Base-by-base conservation (phyloP, 2,113 vertebrate species). In the Scomber scombrus region DNA sequence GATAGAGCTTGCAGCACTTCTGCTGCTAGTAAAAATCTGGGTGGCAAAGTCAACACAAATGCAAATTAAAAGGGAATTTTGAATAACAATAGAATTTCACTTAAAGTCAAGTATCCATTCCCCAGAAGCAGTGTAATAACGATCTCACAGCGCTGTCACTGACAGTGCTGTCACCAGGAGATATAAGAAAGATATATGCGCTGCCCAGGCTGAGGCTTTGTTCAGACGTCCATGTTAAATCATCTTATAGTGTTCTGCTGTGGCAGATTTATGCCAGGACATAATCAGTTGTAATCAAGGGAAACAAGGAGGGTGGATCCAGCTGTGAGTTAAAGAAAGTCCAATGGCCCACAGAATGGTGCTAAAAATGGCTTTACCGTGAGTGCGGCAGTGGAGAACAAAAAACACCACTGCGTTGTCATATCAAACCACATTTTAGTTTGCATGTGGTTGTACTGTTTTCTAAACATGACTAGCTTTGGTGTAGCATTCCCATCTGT, bases 211-310 rank as follows among this genome's bases (percentile, higher is more conserved):
- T 51, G 16, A 69, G 29, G 58, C 60, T 85, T 78, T 83, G 70
- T 67, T 18, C 54, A 71, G 66, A 85, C 71, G 78, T 83, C 83
- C 13, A 4, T 52, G 64, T 80, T 79, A 85, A 87, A 87, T 87
- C 70, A 78, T 54, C 51, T 46, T 57, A 58, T 31, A 51, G 61
- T 57, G 51, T 74, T 85, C 21, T 57, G 34, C 74, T 15, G 29
- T 68, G 77, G 76, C 80, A 81, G 80, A 77, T 83, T 84, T 84
- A 88, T 81, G 72, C 75, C 0, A 7, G n/a, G 78, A 80, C 61
- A 57, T 76, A 82, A 91, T 91, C 85, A 69, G 52, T 43, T 16
- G 56, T 69, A 87, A 90, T 90, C 80, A 84, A 66, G 65, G 40
- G 46, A 87, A 87, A 83, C 34, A 74, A 78, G 77, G 45, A 84